Evolutionary conservation across 1,140 invertebrate species (phyloP), one percentile per base, ranked within the genome.

Genomic region (Pseudobourletiella spinata): DNA sequence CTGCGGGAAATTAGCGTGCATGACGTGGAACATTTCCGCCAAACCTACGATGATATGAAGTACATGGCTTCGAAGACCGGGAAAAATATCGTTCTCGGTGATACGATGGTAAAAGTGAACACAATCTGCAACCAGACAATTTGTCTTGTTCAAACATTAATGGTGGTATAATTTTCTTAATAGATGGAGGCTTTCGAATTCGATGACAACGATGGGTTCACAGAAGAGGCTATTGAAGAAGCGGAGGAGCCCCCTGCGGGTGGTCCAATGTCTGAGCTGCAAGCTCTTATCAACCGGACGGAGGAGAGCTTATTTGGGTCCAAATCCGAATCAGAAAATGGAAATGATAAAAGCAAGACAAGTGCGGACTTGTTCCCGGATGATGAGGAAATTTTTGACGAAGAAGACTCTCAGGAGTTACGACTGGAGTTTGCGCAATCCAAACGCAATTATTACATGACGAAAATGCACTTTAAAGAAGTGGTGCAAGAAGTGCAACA

Each of bases 361-460:
- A 44, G 44, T 71, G 16, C 14, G 6, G 52, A 55, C 11, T 11
- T 35, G 4, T 71, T 72, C 66, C 68, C 57, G 42, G 78, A 80
- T 66, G 80, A 84, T 61, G 79, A 80, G 28, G 79, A 83, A 43
- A 73, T 76, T 61, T 79, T 83, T 56, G 75, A 78, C 55, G 77
- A 61, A 11, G 63, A 70, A 16, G 67, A 70, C 30, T 57, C 59
- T 25, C 54, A 35, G 32, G 62, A 69, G 35, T 65, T 69, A 26
- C 55, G 60, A 2, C 26, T 81, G 64, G 91, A 95, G 77, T 97
- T 97, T 76, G 75, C 79, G 63, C 81, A 88, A 61, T 87, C 92
- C 71, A 96, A 97, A 75, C 81, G 82, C 61, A 83, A 92, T 75
- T 98, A 96, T 78, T 97, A 97, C 73, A 87, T 86, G 74, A 87